Evolutionary conservation across 1,140 invertebrate species (phyloP).

Genomic region (Tetramorium parvispinum): DNA sequence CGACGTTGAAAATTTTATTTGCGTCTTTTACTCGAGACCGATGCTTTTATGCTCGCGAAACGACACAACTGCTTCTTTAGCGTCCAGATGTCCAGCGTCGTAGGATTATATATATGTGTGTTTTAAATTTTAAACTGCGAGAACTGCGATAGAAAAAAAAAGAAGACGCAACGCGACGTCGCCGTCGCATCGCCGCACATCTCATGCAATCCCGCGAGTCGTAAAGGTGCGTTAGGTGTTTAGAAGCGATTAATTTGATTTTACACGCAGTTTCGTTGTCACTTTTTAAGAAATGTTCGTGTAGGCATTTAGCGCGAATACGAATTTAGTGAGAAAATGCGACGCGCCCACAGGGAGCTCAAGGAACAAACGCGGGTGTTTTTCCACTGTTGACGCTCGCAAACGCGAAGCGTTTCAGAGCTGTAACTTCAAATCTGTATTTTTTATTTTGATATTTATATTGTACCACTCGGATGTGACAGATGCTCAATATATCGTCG

Average conservation of each 20-base stretch:
- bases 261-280: background rate
- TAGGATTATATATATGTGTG: background rate
- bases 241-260: constrained; percentile 9
- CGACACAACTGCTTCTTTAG: background rate
- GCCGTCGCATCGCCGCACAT: background rate
- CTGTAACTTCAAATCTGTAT: constrained; percentile 11
- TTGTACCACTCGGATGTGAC: constrained; percentile 17
- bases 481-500: constrained; percentile 20
- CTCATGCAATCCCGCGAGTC: background rate
- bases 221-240: background rate
- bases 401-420: background rate
- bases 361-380: background rate
- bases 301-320: background rate
- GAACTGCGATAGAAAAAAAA: background rate
- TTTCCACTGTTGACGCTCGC: background rate
- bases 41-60: background rate
- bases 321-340: background rate
- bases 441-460: constrained; percentile 49
- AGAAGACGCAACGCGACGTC: background rate
- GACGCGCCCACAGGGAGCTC: background rate
- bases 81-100: background rate
- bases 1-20: background rate
- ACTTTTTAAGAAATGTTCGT: background rate
- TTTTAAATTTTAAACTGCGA: constrained; percentile 9
- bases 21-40: background rate